Conservation (phyloP, 2,113 vertebrate species). For the Burhinus oedicnemus region DNA sequence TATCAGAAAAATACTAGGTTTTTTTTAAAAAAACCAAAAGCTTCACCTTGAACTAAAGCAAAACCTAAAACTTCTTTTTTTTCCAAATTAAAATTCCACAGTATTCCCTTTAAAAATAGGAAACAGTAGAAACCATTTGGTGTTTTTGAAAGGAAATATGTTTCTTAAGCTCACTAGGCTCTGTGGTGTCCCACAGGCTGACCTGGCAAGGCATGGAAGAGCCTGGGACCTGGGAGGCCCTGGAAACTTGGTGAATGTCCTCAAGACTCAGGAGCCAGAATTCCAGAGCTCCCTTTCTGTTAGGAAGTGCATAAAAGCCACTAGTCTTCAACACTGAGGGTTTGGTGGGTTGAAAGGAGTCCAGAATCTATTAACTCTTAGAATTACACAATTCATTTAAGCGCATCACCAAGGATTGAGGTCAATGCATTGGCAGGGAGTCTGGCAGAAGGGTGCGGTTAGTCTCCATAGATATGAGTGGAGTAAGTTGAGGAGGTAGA, state of each 20-base stretch:
- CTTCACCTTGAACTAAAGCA: not conserved
- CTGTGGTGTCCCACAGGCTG: not conserved
- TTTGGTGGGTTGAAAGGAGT: not conserved
- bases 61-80: not conserved
- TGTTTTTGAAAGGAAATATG: not conserved
- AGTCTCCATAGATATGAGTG: not conserved
- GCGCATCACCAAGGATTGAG: not conserved
- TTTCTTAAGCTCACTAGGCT: not conserved
- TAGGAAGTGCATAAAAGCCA: not conserved
- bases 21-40: not conserved
- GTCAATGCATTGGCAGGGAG: not conserved
- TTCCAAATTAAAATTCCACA: not conserved
- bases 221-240: not conserved
- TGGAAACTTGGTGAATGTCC: not conserved
- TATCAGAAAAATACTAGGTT: not conserved
- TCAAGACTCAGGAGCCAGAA: not conserved
- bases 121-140: not conserved
- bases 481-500: not conserved
- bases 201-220: not conserved
- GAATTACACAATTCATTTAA: not conserved
- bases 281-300: not conserved
- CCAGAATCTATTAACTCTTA: not conserved
- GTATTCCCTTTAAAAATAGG: not conserved
- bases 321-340: not conserved
- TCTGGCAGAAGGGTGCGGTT: not conserved